Percentiles rank a stretch among this genome's conserved stretches.
Evolutionary conservation across 2,113 vertebrate genomes (phyloP).

Genomic region (Apodemus speciosus): DNA sequence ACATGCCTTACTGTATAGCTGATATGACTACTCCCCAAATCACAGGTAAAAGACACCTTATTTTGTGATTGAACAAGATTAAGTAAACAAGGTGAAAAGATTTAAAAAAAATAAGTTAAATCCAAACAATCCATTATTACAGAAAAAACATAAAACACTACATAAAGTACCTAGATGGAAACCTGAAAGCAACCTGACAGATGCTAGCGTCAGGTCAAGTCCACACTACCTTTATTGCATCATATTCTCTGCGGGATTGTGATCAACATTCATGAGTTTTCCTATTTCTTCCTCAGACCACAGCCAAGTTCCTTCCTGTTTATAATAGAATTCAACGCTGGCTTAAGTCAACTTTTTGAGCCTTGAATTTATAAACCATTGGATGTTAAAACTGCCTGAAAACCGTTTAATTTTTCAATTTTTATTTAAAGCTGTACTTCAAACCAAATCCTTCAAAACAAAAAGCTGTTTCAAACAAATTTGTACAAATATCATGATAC

Average conservation of each 20-base stretch:
- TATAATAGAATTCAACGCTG: conserved; percentile 28
- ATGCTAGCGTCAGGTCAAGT: neutral
- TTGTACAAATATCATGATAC: conserved; percentile 51
- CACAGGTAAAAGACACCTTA: neutral
- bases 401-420: conserved; percentile 49
- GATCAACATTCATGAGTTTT: conserved; percentile 43
- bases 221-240: conserved; percentile 52
- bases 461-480: conserved; percentile 63
- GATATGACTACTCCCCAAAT: neutral
- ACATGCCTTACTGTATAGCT: conserved; percentile 14
- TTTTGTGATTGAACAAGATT: conserved; percentile 47
- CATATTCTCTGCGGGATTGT: conserved; percentile 32
- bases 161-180: conserved; percentile 45
- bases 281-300: conserved; percentile 38
- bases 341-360: conserved; percentile 54
- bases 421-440: conserved; percentile 54
- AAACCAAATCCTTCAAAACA: conserved; percentile 24
- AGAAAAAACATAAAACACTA: neutral
- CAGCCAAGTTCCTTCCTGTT: conserved; percentile 25
- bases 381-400: conserved; percentile 41
- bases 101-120: conserved; percentile 55
- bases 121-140: conserved; percentile 37
- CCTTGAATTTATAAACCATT: conserved; percentile 53
- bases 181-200: conserved; percentile 49
- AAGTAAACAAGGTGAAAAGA: conserved; percentile 53